A percentile compares a stretch with the other conserved stretches of the same genome.
Evolutionary conservation across 2,797 vertebrate genomes (phyloP).

Genomic region (Oreochromis grahami): DNA sequence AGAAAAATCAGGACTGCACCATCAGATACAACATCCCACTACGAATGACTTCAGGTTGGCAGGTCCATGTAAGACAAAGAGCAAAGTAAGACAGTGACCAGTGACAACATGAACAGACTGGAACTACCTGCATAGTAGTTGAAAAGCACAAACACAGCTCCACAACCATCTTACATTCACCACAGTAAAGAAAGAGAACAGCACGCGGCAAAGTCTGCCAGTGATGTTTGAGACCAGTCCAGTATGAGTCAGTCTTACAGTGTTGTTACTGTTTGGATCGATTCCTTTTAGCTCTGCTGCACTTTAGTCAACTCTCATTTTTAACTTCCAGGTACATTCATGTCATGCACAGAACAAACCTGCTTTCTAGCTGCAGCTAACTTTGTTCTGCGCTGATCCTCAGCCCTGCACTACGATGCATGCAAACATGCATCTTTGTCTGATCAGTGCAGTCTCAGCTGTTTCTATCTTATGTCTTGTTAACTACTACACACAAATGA

Average conservation of each 20-base stretch:
- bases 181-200: not conserved
- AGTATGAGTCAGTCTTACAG: not conserved
- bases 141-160: not conserved
- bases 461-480: not conserved
- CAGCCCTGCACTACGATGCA: not conserved
- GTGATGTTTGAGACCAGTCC: not conserved
- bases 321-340: not conserved
- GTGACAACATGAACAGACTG: conserved; percentile 19
- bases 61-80: conserved; percentile 49
- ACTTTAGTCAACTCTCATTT: not conserved
- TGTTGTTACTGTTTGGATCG: fast-evolving
- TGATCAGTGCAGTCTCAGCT: not conserved
- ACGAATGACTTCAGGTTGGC: conserved; percentile 28
- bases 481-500: not conserved
- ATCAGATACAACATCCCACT: not conserved
- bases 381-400: not conserved
- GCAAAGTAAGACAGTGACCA: conserved; percentile 32
- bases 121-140: not conserved
- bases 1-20: not conserved
- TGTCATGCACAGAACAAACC: not conserved
- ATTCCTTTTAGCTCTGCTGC: not conserved
- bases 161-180: not conserved
- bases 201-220: not conserved
- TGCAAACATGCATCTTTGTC: not conserved
- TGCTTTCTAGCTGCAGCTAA: not conserved